phyloP scores from a whole-genome alignment of 2,797 vertebrate species.

The Sebastiscus tertius region DNA sequence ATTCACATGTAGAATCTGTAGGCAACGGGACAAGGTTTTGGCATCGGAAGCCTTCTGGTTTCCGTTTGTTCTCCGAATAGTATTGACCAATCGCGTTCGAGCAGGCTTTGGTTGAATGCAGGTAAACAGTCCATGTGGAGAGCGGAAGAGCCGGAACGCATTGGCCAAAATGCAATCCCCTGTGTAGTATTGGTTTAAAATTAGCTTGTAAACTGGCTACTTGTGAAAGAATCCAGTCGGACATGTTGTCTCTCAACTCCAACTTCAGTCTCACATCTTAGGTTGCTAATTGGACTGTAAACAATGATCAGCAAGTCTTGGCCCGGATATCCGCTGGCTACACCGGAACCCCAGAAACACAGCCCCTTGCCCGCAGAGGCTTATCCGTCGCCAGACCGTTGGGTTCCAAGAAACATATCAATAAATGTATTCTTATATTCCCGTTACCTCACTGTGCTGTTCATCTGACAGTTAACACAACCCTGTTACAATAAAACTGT shows the following conservation, averaged over 20 bases:
- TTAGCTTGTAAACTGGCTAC: not conserved
- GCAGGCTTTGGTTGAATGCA: no score
- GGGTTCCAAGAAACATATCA: not conserved
- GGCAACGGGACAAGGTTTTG: no score
- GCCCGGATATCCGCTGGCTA: not conserved
- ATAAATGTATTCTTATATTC: not conserved
- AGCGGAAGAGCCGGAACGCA: no score
- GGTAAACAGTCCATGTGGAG: no score
- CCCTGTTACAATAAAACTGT: not conserved
- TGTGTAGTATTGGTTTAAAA: not conserved
- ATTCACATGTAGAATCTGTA: no score
- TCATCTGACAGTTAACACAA: not conserved
- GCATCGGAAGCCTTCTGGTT: no score
- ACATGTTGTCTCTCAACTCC: not conserved
- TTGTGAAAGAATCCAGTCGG: not conserved
- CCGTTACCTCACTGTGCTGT: not conserved
- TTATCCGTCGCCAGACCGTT: not conserved
- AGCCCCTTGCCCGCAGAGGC: not conserved
- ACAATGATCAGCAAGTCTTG: not conserved
- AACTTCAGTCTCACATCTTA: not conserved
- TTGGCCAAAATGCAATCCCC: no score
- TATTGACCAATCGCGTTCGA: no score
- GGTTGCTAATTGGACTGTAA: not conserved
- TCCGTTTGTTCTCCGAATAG: no score
- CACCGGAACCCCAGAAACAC: not conserved